Conservation (phyloP, 1,140 invertebrate species). For the Zophobas morio region DNA sequence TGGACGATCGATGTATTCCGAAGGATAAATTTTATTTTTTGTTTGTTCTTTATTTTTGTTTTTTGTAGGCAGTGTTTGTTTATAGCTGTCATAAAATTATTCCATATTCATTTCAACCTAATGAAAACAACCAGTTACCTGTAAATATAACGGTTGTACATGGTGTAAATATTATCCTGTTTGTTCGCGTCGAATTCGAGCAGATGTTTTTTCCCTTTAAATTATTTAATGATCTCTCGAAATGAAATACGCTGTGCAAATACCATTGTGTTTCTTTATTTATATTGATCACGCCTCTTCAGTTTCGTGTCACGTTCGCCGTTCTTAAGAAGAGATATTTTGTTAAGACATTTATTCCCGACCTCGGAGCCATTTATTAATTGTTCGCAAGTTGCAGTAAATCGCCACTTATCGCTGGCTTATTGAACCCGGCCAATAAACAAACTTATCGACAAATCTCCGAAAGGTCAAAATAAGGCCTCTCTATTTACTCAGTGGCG, state of each 20-base stretch:
- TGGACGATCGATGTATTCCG: too few species aligned
- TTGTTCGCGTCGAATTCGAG: not conserved
- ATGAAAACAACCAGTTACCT: too few species aligned
- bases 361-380: not conserved
- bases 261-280: not conserved
- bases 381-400: constrained; percentile 10
- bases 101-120: too few species aligned
- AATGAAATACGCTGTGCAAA: constrained; percentile 14
- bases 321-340: constrained; percentile 1
- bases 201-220: constrained; percentile 3
- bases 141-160: too few species aligned
- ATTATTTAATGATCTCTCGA: constrained; percentile 5
- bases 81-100: too few species aligned
- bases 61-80: too few species aligned
- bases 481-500: not conserved
- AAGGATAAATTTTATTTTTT: too few species aligned
- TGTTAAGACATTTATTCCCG: not conserved
- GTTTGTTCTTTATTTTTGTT: too few species aligned
- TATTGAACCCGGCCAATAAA: constrained; percentile 13
- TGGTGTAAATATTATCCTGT: too few species aligned
- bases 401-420: constrained; percentile 12
- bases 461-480: constrained; percentile 1
- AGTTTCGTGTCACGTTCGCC: constrained; percentile 13
- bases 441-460: constrained; percentile 6
- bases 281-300: constrained; percentile 16